Evolutionary conservation across 2,113 vertebrate species (phyloP).

Genomic region (Apteryx owenii): DNA sequence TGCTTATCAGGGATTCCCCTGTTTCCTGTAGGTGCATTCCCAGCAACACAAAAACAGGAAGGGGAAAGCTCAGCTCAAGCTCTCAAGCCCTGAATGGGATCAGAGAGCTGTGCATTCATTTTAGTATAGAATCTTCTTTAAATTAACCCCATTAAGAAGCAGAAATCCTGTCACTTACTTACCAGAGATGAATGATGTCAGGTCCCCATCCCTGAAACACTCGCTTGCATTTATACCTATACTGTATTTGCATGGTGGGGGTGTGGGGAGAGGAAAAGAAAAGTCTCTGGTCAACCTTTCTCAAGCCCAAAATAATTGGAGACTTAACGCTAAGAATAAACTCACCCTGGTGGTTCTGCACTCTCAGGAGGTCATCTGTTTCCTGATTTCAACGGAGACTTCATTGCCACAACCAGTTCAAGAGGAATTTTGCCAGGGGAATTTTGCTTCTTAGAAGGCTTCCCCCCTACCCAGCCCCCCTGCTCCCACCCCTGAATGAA

Average conservation of each 20-base stretch:
- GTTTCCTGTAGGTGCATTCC: conserved; percentile 67
- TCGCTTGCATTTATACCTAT: accelerated
- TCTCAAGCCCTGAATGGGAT: background rate
- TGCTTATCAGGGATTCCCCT: conserved; percentile 78
- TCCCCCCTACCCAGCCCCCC: background rate
- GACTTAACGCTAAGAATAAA: conserved; percentile 46
- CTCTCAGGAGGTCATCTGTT: conserved; percentile 70
- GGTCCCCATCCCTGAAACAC: background rate
- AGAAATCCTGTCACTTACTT: background rate
- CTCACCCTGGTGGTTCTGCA: conserved; percentile 73
- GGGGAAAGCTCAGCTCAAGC: background rate
- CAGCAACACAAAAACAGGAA: conserved; percentile 32
- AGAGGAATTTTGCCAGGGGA: conserved; percentile 69
- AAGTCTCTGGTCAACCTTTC: background rate
- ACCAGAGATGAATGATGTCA: background rate
- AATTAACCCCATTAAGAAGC: conserved; percentile 22
- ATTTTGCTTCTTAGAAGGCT: conserved; percentile 34
- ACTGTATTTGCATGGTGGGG: accelerated
- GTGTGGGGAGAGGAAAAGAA: accelerated
- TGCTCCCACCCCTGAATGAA: conserved; percentile 48
- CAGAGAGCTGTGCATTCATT: accelerated
- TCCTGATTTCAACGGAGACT: conserved; percentile 62
- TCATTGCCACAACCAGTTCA: conserved; percentile 61
- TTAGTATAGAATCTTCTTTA: background rate
- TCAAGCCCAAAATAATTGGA: background rate